These are phyloP conservation scores for Axea sp. DNA, from an alignment of 2,888 invertebrate genomes.

Conservation along the genomic window DNA sequence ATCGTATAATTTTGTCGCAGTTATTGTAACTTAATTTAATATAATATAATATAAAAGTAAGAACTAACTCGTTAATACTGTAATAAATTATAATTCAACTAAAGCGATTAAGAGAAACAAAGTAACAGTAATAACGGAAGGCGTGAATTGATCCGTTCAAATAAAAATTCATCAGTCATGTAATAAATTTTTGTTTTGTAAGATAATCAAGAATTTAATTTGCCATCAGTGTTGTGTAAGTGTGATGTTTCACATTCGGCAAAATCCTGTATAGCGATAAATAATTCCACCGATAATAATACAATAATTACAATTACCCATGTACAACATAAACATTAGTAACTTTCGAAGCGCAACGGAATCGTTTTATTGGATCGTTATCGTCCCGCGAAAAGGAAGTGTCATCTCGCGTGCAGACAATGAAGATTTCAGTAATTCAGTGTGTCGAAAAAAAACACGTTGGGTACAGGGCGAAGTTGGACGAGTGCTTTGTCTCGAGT, in stretches of 20 bases:
- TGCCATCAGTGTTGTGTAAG: constrained; percentile 49
- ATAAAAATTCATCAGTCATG: too few relatives aligned
- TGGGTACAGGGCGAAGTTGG: constrained; percentile 56
- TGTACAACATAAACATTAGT: constrained; percentile 8
- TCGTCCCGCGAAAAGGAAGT: background rate
- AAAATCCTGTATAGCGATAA: constrained; percentile 29
- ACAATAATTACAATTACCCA: constrained; percentile 15
- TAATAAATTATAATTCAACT: too few relatives aligned
- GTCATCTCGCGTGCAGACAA: constrained; percentile 15
- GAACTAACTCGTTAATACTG: too few relatives aligned
- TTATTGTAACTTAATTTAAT: too few relatives aligned
- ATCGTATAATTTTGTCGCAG: too few relatives aligned
- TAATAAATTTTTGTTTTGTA: too few relatives aligned
- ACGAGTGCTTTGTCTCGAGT: constrained; percentile 63
- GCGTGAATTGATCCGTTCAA: too few relatives aligned
- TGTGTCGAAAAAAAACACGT: constrained; percentile 17
- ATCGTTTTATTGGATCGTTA: background rate
- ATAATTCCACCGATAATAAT: constrained; percentile 22
- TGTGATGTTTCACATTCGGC: constrained; percentile 47
- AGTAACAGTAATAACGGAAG: too few relatives aligned
- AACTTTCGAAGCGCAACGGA: constrained; percentile 11
- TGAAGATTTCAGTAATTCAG: constrained; percentile 11
- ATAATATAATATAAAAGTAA: too few relatives aligned
- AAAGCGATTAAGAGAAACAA: too few relatives aligned
- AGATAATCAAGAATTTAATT: constrained; percentile 61